Base-by-base conservation (phyloP, 2,888 invertebrate species). In the Rhyacophila evoluta region DNA sequence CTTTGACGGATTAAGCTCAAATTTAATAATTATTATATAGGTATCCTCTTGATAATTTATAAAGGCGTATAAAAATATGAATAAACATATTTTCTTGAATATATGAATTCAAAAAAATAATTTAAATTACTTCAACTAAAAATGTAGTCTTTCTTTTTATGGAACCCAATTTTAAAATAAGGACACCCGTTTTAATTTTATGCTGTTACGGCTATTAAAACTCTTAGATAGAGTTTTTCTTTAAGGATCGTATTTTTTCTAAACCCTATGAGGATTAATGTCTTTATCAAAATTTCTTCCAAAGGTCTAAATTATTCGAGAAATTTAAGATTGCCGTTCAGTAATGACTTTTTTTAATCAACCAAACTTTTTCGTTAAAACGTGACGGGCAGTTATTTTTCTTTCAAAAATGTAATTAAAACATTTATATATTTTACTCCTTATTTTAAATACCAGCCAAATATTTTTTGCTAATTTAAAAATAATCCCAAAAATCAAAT, bases 311-410 rank as follows among this genome's bases (percentile, higher is more conserved):
- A 25, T 55, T 25, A 55, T 55, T 55, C 55, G 55, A 55, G 55
- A 55, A 55, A 55, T 55, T 55, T 25, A 25, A 55, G 55, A 55
- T 55, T 55, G 55, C 55, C 25, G 55, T 55, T 19, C 55, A 25
- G 55, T 55, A 55, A 55, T 55, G 55, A 55, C 55, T 55, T 55
- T 55, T 41, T 55, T 55, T 25, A 55, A 55, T 55, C 55, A 55
- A 55, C 55, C 8, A 55, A 55, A 55, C 55, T 55, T 55, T 41
- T 55, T 55, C 15, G 55, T 55, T 19, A 55, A 55, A 55, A 55
- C 55, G 55, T 55, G 55, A 55, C 55, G 55, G 55, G 55, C 19
- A 55, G 25, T 25, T 55, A 55, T 55, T 55, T 55, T 55, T 25
- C 25, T 5, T 55, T 19, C 2, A 19, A 55, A 55, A 55, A 55